Evolutionary conservation across 2,113 vertebrate genomes (phyloP).

Genomic region (Xyliphius kryptos): DNA sequence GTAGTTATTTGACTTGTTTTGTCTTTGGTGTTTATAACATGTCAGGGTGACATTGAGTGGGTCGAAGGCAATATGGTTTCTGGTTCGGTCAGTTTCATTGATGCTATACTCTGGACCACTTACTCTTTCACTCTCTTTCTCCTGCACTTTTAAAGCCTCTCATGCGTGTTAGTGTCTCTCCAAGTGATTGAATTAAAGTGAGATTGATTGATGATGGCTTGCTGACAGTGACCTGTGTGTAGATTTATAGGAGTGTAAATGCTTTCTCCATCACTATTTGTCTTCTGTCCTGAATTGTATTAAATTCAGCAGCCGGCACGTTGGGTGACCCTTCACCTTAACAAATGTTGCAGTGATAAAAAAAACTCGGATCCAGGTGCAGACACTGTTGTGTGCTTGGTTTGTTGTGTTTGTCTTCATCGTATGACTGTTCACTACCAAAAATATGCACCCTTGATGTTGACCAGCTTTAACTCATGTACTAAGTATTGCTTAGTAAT

Average conservation of each 20-base stretch:
- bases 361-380: no score
- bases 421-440: no score
- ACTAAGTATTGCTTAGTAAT: no score
- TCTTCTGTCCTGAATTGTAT: not conserved
- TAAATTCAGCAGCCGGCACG: no score
- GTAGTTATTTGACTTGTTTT: not conserved
- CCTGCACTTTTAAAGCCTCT: constrained; percentile 3
- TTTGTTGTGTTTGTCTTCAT: no score
- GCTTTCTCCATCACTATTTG: not conserved
- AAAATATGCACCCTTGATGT: no score
- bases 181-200: constrained; percentile 28
- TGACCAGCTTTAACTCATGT: no score
- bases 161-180: constrained; percentile 10
- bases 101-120: not conserved
- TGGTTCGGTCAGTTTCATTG: constrained; percentile 24
- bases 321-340: no score
- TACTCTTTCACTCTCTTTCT: constrained; percentile 8
- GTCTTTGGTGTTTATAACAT: constrained; percentile 8
- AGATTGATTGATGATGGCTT: constrained; percentile 22
- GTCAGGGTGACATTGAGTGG: constrained; percentile 21
- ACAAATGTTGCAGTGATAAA: no score
- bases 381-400: no score
- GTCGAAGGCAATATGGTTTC: constrained; percentile 24
- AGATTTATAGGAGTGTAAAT: not conserved
- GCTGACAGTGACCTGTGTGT: constrained; percentile 25